phyloP scores from a whole-genome alignment of 2,113 vertebrate genomes.

The Crotophaga sulcirostris region DNA sequence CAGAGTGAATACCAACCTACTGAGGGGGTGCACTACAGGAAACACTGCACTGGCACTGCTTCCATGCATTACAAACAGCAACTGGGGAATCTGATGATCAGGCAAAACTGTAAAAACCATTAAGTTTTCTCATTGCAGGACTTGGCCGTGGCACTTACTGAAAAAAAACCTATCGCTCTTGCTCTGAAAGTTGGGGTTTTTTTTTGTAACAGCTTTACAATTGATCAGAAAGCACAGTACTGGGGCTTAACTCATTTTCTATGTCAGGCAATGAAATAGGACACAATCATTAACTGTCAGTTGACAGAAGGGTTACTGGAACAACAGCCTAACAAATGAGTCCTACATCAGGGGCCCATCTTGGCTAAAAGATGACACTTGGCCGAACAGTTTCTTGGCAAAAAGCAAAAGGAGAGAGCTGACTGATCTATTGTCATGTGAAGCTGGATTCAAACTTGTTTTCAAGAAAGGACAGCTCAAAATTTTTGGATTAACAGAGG shows the following conservation, averaged over 20 bases:
- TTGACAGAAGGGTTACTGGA: background rate
- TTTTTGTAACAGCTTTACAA: background rate
- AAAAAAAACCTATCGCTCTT: background rate
- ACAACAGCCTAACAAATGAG: constrained; percentile 24
- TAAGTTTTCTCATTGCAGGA: background rate
- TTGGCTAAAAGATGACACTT: background rate
- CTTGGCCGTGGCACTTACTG: background rate
- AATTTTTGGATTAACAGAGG: background rate
- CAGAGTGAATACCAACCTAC: background rate
- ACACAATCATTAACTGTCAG: background rate
- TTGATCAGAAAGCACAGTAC: background rate
- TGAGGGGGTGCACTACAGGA: background rate
- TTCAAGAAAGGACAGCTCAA: background rate
- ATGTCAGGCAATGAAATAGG: background rate
- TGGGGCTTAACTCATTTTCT: background rate
- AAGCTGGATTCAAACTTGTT: background rate
- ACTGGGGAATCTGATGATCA: background rate
- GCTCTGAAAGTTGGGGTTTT: background rate
- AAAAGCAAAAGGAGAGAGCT: background rate
- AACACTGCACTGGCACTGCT: background rate
- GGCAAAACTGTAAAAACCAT: background rate
- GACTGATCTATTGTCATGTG: background rate
- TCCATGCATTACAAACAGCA: background rate
- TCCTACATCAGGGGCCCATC: background rate
- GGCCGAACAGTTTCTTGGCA: constrained; percentile 33